A percentile compares a stretch with the other conserved stretches of the same genome.
Conservation (phyloP, 2,888 invertebrate species). For the Sabatieria punctata region DNA sequence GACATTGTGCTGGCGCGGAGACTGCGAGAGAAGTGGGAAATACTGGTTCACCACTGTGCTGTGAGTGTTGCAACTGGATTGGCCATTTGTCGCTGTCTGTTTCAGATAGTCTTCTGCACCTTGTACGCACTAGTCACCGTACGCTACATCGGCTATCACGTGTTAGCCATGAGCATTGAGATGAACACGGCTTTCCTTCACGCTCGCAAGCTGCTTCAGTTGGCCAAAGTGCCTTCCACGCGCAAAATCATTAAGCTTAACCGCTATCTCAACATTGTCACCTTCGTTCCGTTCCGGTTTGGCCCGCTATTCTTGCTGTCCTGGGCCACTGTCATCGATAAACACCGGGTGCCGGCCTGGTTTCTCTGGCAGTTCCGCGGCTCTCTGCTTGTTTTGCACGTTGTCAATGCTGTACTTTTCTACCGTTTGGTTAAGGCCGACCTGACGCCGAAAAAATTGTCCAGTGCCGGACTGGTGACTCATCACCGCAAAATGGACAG, state of each 20-base stretch:
- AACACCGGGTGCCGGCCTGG: slow-evolving; percentile 6
- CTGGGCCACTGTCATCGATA: neutral
- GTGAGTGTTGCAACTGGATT: slow-evolving; percentile 7
- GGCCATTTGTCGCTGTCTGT: neutral
- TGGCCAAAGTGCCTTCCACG: neutral
- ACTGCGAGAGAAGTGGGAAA: slow-evolving; percentile 8
- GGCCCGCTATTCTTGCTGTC: neutral
- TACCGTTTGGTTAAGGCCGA: slow-evolving; percentile 5
- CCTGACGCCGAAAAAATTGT: neutral
- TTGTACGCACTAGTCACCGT: neutral
- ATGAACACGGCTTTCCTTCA: slow-evolving; percentile 6
- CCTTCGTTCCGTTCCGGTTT: slow-evolving; percentile 3
- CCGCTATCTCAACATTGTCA: neutral
- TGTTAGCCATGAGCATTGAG: slow-evolving; percentile 6
- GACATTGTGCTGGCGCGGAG: slow-evolving; percentile 3
- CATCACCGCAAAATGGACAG: neutral
- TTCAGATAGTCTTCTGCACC: slow-evolving; percentile 3
- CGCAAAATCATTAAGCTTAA: neutral
- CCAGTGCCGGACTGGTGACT: no score
- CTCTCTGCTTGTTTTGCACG: neutral
- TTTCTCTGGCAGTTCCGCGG: neutral
- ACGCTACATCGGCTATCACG: slow-evolving; percentile 9
- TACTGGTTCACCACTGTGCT: slow-evolving; percentile 7
- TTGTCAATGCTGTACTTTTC: slow-evolving; percentile 1
- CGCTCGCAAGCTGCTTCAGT: slow-evolving; percentile 1